Conservation (phyloP, 2,888 invertebrate genomes). For the Leucoma salicis region DNA sequence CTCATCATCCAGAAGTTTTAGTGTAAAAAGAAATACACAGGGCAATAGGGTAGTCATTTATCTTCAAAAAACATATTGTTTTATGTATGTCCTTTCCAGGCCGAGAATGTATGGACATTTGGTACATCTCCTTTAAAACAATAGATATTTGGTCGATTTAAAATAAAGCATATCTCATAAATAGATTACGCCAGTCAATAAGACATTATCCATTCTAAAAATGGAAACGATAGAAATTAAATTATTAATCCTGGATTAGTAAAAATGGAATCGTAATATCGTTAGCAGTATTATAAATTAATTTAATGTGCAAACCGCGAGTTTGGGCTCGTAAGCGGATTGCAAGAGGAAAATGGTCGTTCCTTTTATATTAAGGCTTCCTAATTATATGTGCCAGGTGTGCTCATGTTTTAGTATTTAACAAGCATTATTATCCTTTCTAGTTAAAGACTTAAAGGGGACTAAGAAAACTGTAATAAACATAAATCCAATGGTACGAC, state of each 20-base stretch:
- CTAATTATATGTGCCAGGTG: neutral
- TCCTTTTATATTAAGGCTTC: neutral
- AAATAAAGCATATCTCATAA: neutral
- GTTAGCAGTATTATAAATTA: neutral
- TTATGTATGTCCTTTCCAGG: too few relatives aligned
- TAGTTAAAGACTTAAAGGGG: too few relatives aligned
- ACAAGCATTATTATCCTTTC: neutral
- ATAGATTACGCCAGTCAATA: neutral
- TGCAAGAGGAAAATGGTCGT: constrained; percentile 1
- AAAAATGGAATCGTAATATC: neutral
- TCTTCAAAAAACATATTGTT: too few relatives aligned
- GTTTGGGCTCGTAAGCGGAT: neutral
- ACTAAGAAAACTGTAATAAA: too few relatives aligned
- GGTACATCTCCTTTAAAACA: too few relatives aligned
- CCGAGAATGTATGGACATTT: too few relatives aligned
- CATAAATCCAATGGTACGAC: too few relatives aligned
- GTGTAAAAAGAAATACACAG: too few relatives aligned
- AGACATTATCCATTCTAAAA: neutral
- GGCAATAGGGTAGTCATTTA: too few relatives aligned
- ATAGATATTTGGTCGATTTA: too few relatives aligned
- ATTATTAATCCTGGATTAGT: neutral
- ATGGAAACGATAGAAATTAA: neutral
- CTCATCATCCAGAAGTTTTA: too few relatives aligned
- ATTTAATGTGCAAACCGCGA: neutral
- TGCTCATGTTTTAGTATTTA: neutral